Conservation (phyloP, 2,888 invertebrate genomes). For the Hermaeophaga mercurialis region DNA sequence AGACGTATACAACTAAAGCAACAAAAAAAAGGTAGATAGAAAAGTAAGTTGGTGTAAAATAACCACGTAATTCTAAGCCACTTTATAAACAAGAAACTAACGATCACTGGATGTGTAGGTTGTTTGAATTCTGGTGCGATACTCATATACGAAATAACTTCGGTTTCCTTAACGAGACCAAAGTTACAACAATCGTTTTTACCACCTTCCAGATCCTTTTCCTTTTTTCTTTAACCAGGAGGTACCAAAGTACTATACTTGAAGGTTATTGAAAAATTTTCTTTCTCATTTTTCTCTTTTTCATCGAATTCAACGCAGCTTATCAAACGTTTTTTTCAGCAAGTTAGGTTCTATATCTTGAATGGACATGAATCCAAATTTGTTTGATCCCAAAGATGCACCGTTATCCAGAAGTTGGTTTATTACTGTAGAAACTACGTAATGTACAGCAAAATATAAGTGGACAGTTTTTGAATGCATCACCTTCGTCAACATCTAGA, state of each 20-base stretch:
- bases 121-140: conserved; percentile 69
- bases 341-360: conserved; percentile 72
- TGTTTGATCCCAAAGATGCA: conserved; percentile 75
- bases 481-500: conserved; percentile 57
- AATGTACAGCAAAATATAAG: conserved; percentile 78
- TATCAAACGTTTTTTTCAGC: conserved; percentile 75
- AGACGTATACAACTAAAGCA: conserved; percentile 71
- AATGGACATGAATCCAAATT: conserved; percentile 69
- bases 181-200: conserved; percentile 26
- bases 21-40: conserved; percentile 73
- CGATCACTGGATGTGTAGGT: conserved; percentile 78
- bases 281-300: conserved; percentile 66
- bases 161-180: conserved; percentile 70
- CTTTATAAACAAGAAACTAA: conserved; percentile 79
- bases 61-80: conserved; percentile 78
- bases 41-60: conserved; percentile 73
- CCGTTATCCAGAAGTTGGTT: conserved; percentile 69
- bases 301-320: conserved; percentile 72
- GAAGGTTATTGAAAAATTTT: conserved; percentile 65
- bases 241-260: conserved; percentile 64
- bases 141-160: conserved; percentile 75
- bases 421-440: conserved; percentile 68
- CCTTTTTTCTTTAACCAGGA: conserved; percentile 25
- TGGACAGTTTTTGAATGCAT: conserved; percentile 45
- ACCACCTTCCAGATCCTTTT: conserved; percentile 64